Conservation (phyloP, 2,888 invertebrate species). For the Autographa pulchrina region DNA sequence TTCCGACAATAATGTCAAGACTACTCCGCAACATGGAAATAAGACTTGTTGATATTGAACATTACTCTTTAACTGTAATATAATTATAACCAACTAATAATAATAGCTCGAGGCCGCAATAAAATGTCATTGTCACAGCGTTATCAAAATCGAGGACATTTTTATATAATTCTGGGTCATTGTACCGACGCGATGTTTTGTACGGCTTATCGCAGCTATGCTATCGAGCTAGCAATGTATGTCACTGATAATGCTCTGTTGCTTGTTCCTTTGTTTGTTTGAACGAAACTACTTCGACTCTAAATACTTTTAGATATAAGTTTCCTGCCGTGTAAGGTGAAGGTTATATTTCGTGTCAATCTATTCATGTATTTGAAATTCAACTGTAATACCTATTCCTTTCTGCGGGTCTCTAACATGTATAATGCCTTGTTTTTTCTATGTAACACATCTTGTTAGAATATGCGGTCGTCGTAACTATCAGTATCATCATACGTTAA, state of each 20-base stretch:
- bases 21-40: slow-evolving; percentile 21
- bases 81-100: slow-evolving; percentile 56
- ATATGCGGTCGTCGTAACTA: background rate
- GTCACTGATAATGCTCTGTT: slow-evolving; percentile 81
- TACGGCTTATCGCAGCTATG: slow-evolving; percentile 81
- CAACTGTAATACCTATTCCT: background rate
- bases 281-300: slow-evolving; percentile 69
- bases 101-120: slow-evolving; percentile 71
- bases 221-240: slow-evolving; percentile 84
- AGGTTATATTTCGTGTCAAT: slow-evolving; percentile 29
- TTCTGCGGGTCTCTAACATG: background rate
- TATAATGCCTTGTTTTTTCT: slow-evolving; percentile 5
- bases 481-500: slow-evolving; percentile 8
- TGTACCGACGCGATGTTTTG: slow-evolving; percentile 87
- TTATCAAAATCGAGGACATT: slow-evolving; percentile 86
- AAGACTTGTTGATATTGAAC: slow-evolving; percentile 19
- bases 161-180: slow-evolving; percentile 89
- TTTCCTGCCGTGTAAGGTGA: slow-evolving; percentile 35
- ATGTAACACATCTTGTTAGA: background rate
- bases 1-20: slow-evolving; percentile 13
- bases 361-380: slow-evolving; percentile 9
- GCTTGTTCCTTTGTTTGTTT: slow-evolving; percentile 75
- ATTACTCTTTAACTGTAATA: slow-evolving; percentile 27
- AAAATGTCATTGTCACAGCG: slow-evolving; percentile 86
- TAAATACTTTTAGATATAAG: slow-evolving; percentile 25